Percentiles rank a stretch among this genome's conserved stretches.
These are phyloP conservation scores for Heliconius melpomene DNA, from an alignment of 1,140 invertebrate species.

Conservation along the genomic window DNA sequence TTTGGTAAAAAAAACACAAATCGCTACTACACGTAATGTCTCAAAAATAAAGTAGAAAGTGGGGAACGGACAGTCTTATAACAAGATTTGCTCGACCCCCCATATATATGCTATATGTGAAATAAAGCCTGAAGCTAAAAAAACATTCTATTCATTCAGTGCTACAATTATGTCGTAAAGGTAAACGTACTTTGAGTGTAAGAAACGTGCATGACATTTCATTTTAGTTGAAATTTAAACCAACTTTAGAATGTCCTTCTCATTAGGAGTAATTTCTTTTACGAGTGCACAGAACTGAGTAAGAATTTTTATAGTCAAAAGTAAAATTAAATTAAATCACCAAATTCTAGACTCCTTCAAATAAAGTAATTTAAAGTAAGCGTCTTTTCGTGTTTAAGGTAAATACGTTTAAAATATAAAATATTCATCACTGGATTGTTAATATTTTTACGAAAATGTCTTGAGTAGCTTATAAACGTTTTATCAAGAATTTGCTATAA, in stretches of 20 bases:
- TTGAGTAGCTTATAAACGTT: background rate
- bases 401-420: background rate
- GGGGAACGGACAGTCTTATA: no score
- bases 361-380: slow-evolving; percentile 1
- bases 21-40: no score
- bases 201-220: slow-evolving; percentile 9
- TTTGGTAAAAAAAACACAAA: no score
- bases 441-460: background rate
- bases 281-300: background rate
- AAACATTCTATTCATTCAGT: background rate
- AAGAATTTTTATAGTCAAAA: background rate
- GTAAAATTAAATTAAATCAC: slow-evolving; percentile 8
- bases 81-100: no score
- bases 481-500: no score
- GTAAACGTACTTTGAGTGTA: background rate
- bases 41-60: no score
- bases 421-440: background rate
- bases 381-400: background rate
- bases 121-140: no score
- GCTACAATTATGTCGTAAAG: background rate
- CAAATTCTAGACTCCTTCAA: background rate
- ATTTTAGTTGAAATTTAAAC: slow-evolving; percentile 3
- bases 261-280: slow-evolving; percentile 13
- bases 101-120: no score
- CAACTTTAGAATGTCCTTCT: slow-evolving; percentile 3